Base-by-base conservation (phyloP, 2,888 invertebrate species). In the Drosophila rubida region DNA sequence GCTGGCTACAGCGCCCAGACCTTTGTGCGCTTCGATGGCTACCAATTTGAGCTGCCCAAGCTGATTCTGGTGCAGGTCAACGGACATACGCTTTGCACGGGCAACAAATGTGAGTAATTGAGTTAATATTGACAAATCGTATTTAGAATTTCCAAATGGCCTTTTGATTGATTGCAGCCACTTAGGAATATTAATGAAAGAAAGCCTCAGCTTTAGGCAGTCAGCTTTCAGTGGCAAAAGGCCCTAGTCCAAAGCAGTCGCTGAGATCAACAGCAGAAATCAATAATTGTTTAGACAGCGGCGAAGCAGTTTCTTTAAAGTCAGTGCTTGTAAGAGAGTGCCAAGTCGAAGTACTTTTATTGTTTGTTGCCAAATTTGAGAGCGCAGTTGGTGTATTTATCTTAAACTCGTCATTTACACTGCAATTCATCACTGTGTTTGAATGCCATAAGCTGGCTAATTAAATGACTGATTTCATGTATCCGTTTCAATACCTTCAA, bases 11-110 rank as follows among this genome's bases (percentile, higher is more conserved):
- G 54, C 5, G 69, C 53, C 5, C 57, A 80, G 23, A 42, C 57
- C 19, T 83, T 48, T 45, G 69, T 87, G 4, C n/a, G 46, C 2
- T 82, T 82, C 5, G 23, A 41, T 9, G 46, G 69, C 39, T 66
- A 65, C 39, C 25, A 41, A 9, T 41, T 64, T 3, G 72, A 78
- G 37, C 45, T 84, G 50, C 88, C 84, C 27, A 84, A 88, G 57
- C 22, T 83, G 4, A 39, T 58, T 0, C 55, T 41, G 5, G 19
- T 69, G 8, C 60, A 75, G 41, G 44, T 83, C 9, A 83, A 84
- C 55, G 74, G 48, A 9, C 22, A 73, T n/a, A 19, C 44, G 4
- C 49, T 83, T 2, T 84, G 84, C 55, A 48, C 44, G 9, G 46
- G 48, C 11, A 41, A 32, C 3, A 68, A 49, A 27, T 88, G 84